Base-by-base conservation (phyloP, 2,888 invertebrate genomes). In the Caenorhabditis plicata region DNA sequence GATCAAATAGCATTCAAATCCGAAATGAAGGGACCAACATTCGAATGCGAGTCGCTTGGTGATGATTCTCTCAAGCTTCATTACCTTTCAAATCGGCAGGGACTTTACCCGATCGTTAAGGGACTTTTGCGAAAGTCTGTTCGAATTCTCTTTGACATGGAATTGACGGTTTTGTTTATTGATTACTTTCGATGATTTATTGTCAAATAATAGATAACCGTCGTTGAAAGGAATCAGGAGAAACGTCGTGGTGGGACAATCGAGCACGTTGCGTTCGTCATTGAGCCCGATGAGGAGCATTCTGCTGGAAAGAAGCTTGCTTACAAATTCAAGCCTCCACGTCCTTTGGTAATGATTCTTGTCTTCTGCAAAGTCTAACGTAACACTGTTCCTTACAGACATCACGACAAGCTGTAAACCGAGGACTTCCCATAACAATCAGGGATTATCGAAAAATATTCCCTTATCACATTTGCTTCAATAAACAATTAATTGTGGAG, bases 391-490 rank as follows among this genome's bases (percentile, higher is more conserved):
- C n/a, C n/a, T n/a, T n/a, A n/a, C n/a, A n/a, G n/a, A n/a, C n/a
- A n/a, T n/a, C n/a, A n/a, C n/a, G n/a, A n/a, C n/a, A n/a, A n/a
- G n/a, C n/a, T n/a, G n/a, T n/a, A n/a, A n/a, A n/a, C n/a, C n/a
- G n/a, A n/a, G n/a, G n/a, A n/a, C n/a, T n/a, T n/a, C n/a, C n/a
- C n/a, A n/a, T n/a, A n/a, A n/a, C n/a, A 9, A 19, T 13, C 39
- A 8, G 9, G 39, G 17, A 39, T 19, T 20, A 19, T 22, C 39
- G 39, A 19, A 46, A 61, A 27, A 74, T 77, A 38, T 75, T 77
- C 49, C 77, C 77, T 2, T 77, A 73, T 36, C 76, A 77, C 49
- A 66, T 77, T 7, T 76, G 76, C 43, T 74, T 77, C 68, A 75
- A 75, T 48, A 75, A 73, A 43, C 72, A 74, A 47, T 57, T 77